phyloP scores from a whole-genome alignment of 2,888 invertebrate genomes.

The Eupithecia pulchellata region DNA sequence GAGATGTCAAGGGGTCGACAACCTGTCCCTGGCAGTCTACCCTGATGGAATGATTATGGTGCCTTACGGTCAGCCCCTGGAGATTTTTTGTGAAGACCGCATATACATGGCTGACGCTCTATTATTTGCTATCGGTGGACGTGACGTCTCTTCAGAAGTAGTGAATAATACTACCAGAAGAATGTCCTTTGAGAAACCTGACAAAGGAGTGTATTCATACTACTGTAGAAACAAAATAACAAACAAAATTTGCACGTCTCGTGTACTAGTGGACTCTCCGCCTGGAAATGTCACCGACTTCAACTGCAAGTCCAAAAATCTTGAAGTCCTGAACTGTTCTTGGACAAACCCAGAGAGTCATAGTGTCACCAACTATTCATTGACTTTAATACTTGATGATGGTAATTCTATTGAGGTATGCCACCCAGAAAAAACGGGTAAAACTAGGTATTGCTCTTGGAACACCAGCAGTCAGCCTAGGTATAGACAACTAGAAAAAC shows the following conservation, averaged over 20 bases:
- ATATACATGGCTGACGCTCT: conserved; percentile 72
- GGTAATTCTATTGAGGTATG: conserved; percentile 56
- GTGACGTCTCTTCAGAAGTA: conserved; percentile 67
- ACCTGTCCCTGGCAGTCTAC: conserved; percentile 68
- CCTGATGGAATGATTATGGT: conserved; percentile 86
- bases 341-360: conserved; percentile 87
- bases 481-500: conserved; percentile 76
- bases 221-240: conserved; percentile 79
- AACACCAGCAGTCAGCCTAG: conserved; percentile 63
- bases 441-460: conserved; percentile 64
- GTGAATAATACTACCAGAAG: conserved; percentile 87
- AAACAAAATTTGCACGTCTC: conserved; percentile 60
- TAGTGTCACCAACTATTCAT: conserved; percentile 59
- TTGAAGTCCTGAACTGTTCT: conserved; percentile 89
- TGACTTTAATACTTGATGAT: conserved; percentile 65
- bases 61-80: conserved; percentile 86
- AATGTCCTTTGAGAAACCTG: conserved; percentile 83
- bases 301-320: conserved; percentile 89
- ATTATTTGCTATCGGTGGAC: conserved; percentile 66
- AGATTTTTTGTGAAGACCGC: conserved; percentile 87
- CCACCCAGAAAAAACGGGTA: conserved; percentile 47
- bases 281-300: conserved; percentile 89
- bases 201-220: conserved; percentile 81
- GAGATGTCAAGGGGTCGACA: conserved; percentile 61
- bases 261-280: conserved; percentile 77